Base-by-base conservation (phyloP, 2,113 vertebrate genomes). In the Lutjanus erythropterus region DNA sequence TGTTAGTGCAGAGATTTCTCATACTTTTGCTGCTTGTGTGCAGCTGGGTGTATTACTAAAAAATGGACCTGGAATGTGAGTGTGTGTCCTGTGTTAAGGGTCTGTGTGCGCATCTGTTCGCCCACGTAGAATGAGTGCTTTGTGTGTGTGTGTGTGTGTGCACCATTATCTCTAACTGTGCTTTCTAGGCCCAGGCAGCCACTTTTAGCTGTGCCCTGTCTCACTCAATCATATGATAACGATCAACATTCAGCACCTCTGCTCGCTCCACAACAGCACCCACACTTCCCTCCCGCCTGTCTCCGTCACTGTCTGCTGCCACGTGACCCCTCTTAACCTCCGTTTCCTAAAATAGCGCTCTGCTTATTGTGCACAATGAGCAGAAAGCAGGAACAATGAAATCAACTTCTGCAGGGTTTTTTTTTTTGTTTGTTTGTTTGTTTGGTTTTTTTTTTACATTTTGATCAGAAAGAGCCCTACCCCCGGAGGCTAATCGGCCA, bases 211-310 rank as follows among this genome's bases (percentile, higher is more conserved):
- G 27, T 14, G 18, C 39, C 41, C 47, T 19, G 15, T 75, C 42
- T 61, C 52, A 18, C 68, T 61, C 84, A 58, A 74, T 88, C 78
- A 86, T 87, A 84, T 79, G 80, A 87, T 84, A 80, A 66, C 29
- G n/a, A 83, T 85, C 72, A 50, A 42, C 31, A 69, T 53, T 65
- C 64, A 31, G 55, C 47, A 50, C 29, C 55, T 71, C 81, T 29
- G 53, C 60, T 69, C 1, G 9, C 67, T 53, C 12, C 9, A 70
- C 75, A 44, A 42, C 71, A 50, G 33, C 58, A 66, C 67, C 78
- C 47, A 46, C 65, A 19, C 47, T 46, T 41, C 81, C 50, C 59
- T n/a, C 44, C 52, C 3, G 3, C 46, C 62, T 31, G 58, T 46
- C 47, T 62, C 53, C 31, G 58, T 58, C 53, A 18, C 47, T 27